Conservation (phyloP, 2,888 invertebrate species). For the Cantharis lateralis region DNA sequence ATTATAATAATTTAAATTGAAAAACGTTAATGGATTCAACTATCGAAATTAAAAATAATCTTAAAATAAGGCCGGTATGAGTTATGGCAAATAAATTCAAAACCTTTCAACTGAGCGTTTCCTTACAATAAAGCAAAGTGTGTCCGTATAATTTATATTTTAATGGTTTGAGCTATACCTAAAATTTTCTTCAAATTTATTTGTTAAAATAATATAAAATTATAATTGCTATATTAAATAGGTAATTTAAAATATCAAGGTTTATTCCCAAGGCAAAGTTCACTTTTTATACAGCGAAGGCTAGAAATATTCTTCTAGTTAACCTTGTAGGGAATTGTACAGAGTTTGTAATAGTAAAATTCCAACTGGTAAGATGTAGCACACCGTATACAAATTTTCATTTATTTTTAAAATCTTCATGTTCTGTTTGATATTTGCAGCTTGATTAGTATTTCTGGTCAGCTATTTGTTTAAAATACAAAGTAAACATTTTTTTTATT, state of each 20-base stretch:
- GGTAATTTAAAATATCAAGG: background rate
- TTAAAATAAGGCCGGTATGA: background rate
- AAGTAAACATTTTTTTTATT: background rate
- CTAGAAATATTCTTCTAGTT: background rate
- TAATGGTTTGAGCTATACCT: background rate
- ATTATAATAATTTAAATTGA: background rate
- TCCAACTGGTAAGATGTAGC: background rate
- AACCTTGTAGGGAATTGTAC: background rate
- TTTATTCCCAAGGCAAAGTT: background rate
- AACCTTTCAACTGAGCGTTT: background rate
- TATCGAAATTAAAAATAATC: too few species aligned
- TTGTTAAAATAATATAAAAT: background rate
- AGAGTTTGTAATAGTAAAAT: background rate
- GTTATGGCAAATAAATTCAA: background rate
- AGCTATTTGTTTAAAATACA: background rate
- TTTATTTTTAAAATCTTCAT: background rate
- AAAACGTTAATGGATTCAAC: background rate
- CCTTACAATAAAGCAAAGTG: background rate
- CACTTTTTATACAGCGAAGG: background rate
- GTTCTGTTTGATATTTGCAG: background rate
- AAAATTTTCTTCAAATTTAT: background rate
- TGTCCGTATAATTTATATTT: background rate
- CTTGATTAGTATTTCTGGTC: background rate
- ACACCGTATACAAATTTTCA: background rate
- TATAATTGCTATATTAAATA: background rate